phyloP scores from a whole-genome alignment of 2,888 invertebrate genomes.

The Scaptomyza parva region DNA sequence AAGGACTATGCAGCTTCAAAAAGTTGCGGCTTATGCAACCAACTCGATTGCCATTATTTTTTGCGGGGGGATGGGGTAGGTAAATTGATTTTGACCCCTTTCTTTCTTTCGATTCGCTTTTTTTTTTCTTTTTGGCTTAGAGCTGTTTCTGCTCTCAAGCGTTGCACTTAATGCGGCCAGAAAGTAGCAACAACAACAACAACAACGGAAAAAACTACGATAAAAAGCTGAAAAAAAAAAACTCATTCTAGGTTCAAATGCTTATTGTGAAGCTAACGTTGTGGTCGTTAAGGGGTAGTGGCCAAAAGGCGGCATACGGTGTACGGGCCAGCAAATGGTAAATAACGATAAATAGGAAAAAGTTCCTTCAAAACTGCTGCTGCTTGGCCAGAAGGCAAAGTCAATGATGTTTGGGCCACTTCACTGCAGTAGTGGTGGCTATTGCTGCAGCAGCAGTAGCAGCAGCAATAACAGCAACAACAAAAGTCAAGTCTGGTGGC shows the following conservation, averaged over 20 bases:
- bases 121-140: slow-evolving; percentile 11
- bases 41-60: slow-evolving; percentile 58
- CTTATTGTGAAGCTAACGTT: slow-evolving; percentile 44
- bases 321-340: slow-evolving; percentile 60
- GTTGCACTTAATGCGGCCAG: slow-evolving; percentile 48
- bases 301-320: slow-evolving; percentile 1
- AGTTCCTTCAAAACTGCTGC: slow-evolving; percentile 67
- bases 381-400: slow-evolving; percentile 73
- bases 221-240: slow-evolving; percentile 6
- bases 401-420: slow-evolving; percentile 71
- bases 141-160: slow-evolving; percentile 33
- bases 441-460: background rate
- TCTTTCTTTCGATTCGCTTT: slow-evolving; percentile 6
- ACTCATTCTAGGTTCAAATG: slow-evolving; percentile 42
- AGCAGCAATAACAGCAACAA: slow-evolving; percentile 2
- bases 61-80: too few species aligned
- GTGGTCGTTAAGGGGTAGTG: slow-evolving; percentile 26
- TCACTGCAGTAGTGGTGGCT: slow-evolving; percentile 54
- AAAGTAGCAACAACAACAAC: slow-evolving; percentile 29
- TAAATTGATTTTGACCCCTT: slow-evolving; percentile 57
- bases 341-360: slow-evolving; percentile 75
- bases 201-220: slow-evolving; percentile 17
- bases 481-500: slow-evolving; percentile 57
- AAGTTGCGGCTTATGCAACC: slow-evolving; percentile 55
- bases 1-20: slow-evolving; percentile 46